Percentiles rank a stretch among this genome's conserved stretches.
Conservation (phyloP, 2,888 invertebrate genomes). For the Amphipyra tragopoginis region DNA sequence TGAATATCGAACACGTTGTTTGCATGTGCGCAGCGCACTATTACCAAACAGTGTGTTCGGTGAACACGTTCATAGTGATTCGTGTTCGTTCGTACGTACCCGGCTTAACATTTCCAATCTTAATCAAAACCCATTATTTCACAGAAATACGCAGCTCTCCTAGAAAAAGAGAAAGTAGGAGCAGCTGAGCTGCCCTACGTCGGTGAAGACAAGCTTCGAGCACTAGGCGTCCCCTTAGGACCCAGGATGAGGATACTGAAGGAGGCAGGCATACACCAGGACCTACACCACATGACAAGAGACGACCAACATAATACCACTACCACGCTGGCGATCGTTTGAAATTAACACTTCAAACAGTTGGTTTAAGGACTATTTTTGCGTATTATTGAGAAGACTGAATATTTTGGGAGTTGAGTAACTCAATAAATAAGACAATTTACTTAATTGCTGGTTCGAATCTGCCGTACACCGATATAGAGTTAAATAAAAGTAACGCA, state of each 20-base stretch:
- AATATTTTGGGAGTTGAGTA: slow-evolving; percentile 39
- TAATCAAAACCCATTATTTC: slow-evolving; percentile 25
- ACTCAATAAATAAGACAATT: slow-evolving; percentile 30
- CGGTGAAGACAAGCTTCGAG: slow-evolving; percentile 96
- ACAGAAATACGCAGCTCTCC: slow-evolving; percentile 95
- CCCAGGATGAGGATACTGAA: slow-evolving; percentile 96
- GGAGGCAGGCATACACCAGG: slow-evolving; percentile 92
- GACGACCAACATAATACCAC: slow-evolving; percentile 83
- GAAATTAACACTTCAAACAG: slow-evolving; percentile 21
- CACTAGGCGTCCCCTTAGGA: slow-evolving; percentile 97
- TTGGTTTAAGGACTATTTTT: slow-evolving; percentile 31
- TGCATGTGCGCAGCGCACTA: too few species aligned
- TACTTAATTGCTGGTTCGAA: not conserved
- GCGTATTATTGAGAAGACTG: slow-evolving; percentile 52
- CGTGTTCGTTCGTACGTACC: too few species aligned
- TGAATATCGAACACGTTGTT: too few species aligned
- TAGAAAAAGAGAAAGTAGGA: slow-evolving; percentile 96
- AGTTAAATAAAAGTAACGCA: too few species aligned
- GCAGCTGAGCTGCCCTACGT: slow-evolving; percentile 97
- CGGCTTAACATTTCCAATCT: too few species aligned
- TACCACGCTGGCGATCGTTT: slow-evolving; percentile 91
- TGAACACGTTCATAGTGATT: too few species aligned
- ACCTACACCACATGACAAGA: slow-evolving; percentile 86
- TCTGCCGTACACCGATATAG: too few species aligned
- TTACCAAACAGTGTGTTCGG: too few species aligned